These are phyloP conservation scores for Cygnus olor DNA, from an alignment of 2,797 vertebrate genomes.

Conservation along the genomic window DNA sequence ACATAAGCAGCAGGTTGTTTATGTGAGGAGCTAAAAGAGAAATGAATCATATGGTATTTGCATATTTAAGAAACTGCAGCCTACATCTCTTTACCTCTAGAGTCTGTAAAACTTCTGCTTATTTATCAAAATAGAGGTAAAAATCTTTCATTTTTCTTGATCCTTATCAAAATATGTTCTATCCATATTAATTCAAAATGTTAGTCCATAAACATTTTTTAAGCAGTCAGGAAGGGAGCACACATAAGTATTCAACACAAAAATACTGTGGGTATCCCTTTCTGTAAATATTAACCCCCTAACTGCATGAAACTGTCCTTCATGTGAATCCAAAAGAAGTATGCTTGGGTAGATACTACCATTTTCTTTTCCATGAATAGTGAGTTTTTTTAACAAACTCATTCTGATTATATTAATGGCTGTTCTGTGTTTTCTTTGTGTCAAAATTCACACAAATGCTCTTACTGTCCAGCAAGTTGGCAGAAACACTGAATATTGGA, in stretches of 20 bases:
- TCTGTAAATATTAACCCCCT: conserved; percentile 18
- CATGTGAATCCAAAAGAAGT: conserved; percentile 23
- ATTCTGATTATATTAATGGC: conserved; percentile 31
- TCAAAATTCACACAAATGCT: conserved; percentile 59
- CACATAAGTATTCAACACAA: not conserved
- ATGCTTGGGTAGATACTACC: conserved; percentile 20
- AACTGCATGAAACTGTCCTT: conserved; percentile 22
- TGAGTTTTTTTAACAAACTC: not conserved
- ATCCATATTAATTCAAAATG: not conserved
- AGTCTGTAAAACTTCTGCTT: not conserved
- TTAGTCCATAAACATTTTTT: conserved; percentile 2
- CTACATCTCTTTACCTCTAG: not conserved
- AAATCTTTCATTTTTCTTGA: not conserved
- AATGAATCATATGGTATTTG: not conserved
- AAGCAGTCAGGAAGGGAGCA: not conserved
- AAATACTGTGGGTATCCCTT: not conserved
- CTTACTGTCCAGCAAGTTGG: conserved; percentile 50
- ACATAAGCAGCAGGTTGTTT: not conserved
- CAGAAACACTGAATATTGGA: conserved; percentile 51
- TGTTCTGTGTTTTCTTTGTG: conserved; percentile 55
- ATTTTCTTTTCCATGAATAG: conserved; percentile 37
- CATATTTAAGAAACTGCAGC: not conserved
- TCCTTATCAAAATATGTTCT: conserved; percentile 32
- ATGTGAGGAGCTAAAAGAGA: not conserved
- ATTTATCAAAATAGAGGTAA: not conserved